Percentiles rank a stretch among this genome's conserved stretches.
phyloP scores from a whole-genome alignment of 2,797 vertebrate genomes.

The Ctenosaura bakeri region DNA sequence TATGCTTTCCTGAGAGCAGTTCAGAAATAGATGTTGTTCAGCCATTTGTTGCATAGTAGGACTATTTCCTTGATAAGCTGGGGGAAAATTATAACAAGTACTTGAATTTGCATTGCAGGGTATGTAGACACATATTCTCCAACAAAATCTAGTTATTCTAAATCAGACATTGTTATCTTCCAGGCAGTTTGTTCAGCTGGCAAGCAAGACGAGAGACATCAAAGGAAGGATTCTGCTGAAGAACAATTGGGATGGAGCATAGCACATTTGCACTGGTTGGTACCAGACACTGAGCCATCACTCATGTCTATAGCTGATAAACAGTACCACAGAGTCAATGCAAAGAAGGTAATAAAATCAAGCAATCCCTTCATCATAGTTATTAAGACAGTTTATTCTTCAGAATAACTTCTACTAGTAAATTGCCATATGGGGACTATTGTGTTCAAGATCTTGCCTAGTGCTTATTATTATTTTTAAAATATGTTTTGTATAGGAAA shows the following conservation, averaged over 20 bases:
- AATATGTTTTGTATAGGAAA: not conserved
- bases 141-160: conserved; percentile 22
- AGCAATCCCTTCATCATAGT: not conserved
- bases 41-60: not conserved
- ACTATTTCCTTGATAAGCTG: not conserved
- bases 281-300: not conserved
- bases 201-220: conserved; percentile 1
- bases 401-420: not conserved
- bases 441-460: not conserved
- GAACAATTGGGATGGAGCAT: conserved; percentile 6
- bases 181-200: conserved; percentile 6
- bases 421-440: not conserved
- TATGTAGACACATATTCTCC: not conserved
- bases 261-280: not conserved
- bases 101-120: not conserved
- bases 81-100: not conserved
- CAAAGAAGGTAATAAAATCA: not conserved
- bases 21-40: not conserved
- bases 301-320: conserved; percentile 5
- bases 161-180: not conserved
- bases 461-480: not conserved
- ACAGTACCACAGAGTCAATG: not conserved
- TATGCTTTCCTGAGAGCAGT: not conserved
- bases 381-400: not conserved
- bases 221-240: conserved; percentile 3